Evolutionary conservation across 2,797 vertebrate genomes (phyloP), one percentile per base, ranked within the genome.

Genomic region (Enteromius treurensis): DNA sequence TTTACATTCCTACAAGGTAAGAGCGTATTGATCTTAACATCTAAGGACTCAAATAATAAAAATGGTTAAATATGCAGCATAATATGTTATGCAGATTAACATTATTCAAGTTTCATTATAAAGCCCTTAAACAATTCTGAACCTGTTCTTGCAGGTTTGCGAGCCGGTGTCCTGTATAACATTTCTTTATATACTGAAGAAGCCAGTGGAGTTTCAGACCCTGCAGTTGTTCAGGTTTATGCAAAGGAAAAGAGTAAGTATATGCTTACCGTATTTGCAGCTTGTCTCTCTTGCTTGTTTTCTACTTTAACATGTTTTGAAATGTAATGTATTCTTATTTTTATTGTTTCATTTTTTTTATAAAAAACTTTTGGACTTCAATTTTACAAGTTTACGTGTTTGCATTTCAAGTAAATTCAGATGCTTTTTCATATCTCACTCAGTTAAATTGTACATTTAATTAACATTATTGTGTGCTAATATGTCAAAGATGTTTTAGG

Each of bases 161-260:
- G 29, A 62, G 86, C 88, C 55, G 93, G 93, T 68, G 89, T 90
- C 87, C 89, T 89, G 49, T 89, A 91, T 79, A 91, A 89, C 0
- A 77, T 96, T 77, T 94, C 88, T 0, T 82, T 97, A 8, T 96
- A 91, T 0, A 91, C 92, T 17, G 93, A 96, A 77, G 95, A 94
- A 77, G 89, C 86, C 8, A 80, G 88, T 0, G 95, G 95, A 4
- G 85, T 91, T 84, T 95, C 95, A 81, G 1, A 29, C 0, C 91
- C 94, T 70, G 86, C 92, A 2, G 92, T 91, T 1, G 0, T 40
- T 60, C 90, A 90, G 74, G 79, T 91, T 49, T 94, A 94, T 88
- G 92, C 90, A 62, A 84, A 86, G 87, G 92, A 95, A 81, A 42
- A 87, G 76, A 91, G 96, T 97, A 90, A 93, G 91, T 90, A 77